Base-by-base conservation (phyloP, 2,797 vertebrate species). In the Phrynocephalus vlangalii region DNA sequence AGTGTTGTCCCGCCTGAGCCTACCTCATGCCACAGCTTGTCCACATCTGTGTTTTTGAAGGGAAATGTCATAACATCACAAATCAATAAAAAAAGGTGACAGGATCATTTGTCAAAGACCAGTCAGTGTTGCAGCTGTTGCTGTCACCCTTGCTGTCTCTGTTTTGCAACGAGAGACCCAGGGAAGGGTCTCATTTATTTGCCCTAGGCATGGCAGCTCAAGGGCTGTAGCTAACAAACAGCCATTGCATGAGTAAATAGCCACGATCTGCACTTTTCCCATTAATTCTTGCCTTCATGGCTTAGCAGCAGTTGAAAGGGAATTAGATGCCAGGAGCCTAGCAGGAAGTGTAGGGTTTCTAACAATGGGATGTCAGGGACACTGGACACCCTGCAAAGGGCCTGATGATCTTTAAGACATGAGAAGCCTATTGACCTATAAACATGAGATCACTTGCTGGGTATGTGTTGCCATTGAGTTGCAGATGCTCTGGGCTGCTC, bases 1-100 rank as follows among this genome's bases (percentile, higher is more conserved):
- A 92, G 92, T 88, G 88, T 93, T 94, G 95, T 95, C 88, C 90
- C 95, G 91, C 86, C 90, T 30, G 83, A 94, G 92, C 89, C 28
- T 33, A 0, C 85, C 90, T 94, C 92, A 94, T 91, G 94, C 95
- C 92, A 13, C 95, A 90, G 88, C 93, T 92, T 88, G 90, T 91
- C 93, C 96, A 94, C 97, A 97, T 96, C 96, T 97, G 97, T 89
- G 95, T 95, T 95, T 97, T 96, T 96, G 96, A 97, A 96, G 95
- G 96, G 96, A 97, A 97, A 96, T 97, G 96, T 97, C 97, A 96
- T 97, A 97, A 97, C 95, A 97, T 95, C 79, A 94, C 97, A 97
- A 97, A 97, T 97, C 97, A 97, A 97, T 97, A 97, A 93, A 93
- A 38, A 93, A 93, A 95, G 96, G 90, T 96, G 97, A 97, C 97